Evolutionary conservation across 2,888 invertebrate genomes (phyloP).

Genomic region (Germaria angustata): DNA sequence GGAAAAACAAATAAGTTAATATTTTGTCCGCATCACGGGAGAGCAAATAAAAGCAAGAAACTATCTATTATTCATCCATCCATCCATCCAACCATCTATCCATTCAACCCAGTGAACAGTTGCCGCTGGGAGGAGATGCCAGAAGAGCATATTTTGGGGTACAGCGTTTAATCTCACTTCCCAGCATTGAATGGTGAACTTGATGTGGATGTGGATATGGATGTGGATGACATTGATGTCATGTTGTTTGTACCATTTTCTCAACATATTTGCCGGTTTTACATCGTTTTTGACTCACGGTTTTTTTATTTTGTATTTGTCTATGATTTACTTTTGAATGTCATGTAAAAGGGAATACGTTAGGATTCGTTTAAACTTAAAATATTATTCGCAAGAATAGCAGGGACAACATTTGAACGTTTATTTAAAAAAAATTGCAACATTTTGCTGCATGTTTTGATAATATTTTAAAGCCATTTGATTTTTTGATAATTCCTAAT

Average conservation of each 20-base stretch:
- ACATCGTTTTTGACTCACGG: background rate
- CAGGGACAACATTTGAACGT: slow-evolving; percentile 34
- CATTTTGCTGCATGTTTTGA: background rate
- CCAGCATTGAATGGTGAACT: background rate
- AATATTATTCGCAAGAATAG: slow-evolving; percentile 23
- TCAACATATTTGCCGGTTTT: slow-evolving; percentile 1
- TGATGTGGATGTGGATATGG: slow-evolving; percentile 1
- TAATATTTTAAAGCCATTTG: slow-evolving; percentile 2
- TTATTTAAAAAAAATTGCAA: slow-evolving; percentile 10
- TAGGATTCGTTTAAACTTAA: slow-evolving; percentile 27
- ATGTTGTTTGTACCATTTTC: slow-evolving; percentile 41
- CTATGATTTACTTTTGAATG: slow-evolving; percentile 15
- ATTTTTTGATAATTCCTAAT: background rate
- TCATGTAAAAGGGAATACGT: slow-evolving; percentile 20
- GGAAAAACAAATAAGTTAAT: slow-evolving; percentile 70
- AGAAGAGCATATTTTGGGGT: slow-evolving; percentile 12
- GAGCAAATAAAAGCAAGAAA: slow-evolving; percentile 68
- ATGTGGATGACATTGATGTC: slow-evolving; percentile 44
- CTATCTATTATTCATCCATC: slow-evolving; percentile 65
- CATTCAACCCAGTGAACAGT: slow-evolving; percentile 38
- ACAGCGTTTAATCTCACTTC: slow-evolving; percentile 55
- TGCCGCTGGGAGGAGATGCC: background rate
- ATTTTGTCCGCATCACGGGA: slow-evolving; percentile 68
- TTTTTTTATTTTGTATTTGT: background rate
- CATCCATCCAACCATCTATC: slow-evolving; percentile 47